Conservation (phyloP, 2,888 invertebrate species). For the Pegoplata infirma region DNA sequence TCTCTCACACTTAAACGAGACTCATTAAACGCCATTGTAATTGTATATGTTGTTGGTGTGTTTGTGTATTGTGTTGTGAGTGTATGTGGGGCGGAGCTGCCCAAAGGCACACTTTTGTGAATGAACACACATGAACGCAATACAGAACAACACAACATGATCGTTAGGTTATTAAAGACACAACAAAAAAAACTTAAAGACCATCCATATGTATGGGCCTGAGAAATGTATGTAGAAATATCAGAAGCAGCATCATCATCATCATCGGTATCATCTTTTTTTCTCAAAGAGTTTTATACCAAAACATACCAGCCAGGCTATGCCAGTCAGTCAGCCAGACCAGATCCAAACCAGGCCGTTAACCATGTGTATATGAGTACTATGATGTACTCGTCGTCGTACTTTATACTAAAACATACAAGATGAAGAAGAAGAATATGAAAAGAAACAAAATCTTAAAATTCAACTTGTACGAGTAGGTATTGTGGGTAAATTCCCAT, state of each 20-base stretch:
- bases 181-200: too few relatives aligned
- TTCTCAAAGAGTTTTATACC: neutral
- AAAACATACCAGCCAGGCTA: slow-evolving; percentile 5
- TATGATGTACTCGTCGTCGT: slow-evolving; percentile 8
- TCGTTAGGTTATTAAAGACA: neutral
- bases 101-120: slow-evolving; percentile 75
- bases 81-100: slow-evolving; percentile 75
- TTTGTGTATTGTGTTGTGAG: slow-evolving; percentile 57
- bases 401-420: slow-evolving; percentile 1
- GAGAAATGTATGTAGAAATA: neutral
- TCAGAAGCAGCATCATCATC: slow-evolving; percentile 21
- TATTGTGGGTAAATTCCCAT: slow-evolving; percentile 41
- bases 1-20: slow-evolving; percentile 55
- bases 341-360: slow-evolving; percentile 32
- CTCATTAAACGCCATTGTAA: slow-evolving; percentile 59
- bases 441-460: neutral
- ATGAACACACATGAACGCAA: slow-evolving; percentile 68
- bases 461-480: slow-evolving; percentile 43
- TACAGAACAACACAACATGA: neutral
- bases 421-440: too few relatives aligned
- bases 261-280: slow-evolving; percentile 13
- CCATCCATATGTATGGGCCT: neutral
- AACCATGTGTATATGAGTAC: slow-evolving; percentile 24
- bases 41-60: slow-evolving; percentile 52
- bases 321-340: too few relatives aligned